A percentile compares a stretch with the other conserved stretches of the same genome.
Conservation (phyloP, 1,140 invertebrate species). For the Philopotamus ludificatus region DNA sequence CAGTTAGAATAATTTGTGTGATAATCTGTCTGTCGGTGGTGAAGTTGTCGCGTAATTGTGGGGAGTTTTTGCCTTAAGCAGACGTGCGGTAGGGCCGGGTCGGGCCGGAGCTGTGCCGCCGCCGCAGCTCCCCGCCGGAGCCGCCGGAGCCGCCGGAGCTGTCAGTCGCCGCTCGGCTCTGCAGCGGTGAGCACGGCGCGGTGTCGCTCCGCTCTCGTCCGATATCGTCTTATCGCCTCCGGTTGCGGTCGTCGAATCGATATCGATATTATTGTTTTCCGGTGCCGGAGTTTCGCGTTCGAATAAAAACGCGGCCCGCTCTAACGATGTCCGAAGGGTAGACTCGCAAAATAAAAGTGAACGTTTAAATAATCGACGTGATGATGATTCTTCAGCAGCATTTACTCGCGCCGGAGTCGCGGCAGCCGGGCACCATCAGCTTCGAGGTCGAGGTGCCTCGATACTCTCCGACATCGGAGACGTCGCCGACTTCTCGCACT, state of each 20-base stretch:
- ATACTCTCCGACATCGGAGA: slow-evolving; percentile 34
- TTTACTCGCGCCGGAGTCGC: slow-evolving; percentile 20
- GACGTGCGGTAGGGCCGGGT: no score
- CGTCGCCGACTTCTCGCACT: slow-evolving; percentile 13
- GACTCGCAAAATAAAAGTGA: not conserved
- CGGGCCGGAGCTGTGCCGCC: not conserved
- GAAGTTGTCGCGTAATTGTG: no score
- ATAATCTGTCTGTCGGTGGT: no score
- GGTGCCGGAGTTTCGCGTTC: not conserved
- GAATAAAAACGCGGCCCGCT: not conserved
- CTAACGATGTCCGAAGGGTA: not conserved
- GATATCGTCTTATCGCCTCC: not conserved
- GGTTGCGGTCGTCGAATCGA: not conserved
- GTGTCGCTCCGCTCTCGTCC: slow-evolving; percentile 29
- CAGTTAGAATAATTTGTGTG: no score
- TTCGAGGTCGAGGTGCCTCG: slow-evolving; percentile 29
- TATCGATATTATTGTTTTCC: not conserved
- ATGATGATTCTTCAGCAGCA: slow-evolving; percentile 37
- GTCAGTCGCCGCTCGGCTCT: slow-evolving; percentile 44
- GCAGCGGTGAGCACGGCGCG: slow-evolving; percentile 47
- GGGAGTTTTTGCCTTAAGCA: no score
- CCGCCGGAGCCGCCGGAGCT: slow-evolving; percentile 40
- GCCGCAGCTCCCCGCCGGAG: not conserved
- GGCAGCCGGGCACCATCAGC: slow-evolving; percentile 12
- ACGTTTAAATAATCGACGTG: not conserved